Conservation (phyloP, 2,888 invertebrate species). For the Rhyacophila evoluta region DNA sequence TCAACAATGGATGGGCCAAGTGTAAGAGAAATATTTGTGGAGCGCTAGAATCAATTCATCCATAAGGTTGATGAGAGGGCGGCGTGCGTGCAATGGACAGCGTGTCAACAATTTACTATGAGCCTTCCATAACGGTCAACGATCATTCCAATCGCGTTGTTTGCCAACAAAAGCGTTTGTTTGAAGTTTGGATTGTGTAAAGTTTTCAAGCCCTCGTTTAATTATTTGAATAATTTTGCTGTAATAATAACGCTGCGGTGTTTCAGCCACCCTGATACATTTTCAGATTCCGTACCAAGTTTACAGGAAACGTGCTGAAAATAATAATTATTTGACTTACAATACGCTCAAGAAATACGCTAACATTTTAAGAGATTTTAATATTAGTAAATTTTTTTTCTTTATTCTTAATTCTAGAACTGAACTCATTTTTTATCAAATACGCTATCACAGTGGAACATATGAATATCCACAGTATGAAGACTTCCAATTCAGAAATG, state of each 20-base stretch:
- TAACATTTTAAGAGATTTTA: too few relatives aligned
- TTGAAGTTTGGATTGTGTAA: conserved; percentile 19
- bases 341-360: too few relatives aligned
- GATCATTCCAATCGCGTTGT: conserved; percentile 25
- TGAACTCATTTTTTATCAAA: too few relatives aligned
- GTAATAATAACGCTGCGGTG: background rate
- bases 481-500: too few relatives aligned
- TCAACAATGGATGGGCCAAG: conserved; percentile 32
- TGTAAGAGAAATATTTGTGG: conserved; percentile 43
- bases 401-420: too few relatives aligned
- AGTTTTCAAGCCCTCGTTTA: background rate
- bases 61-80: background rate
- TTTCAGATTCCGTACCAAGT: background rate
- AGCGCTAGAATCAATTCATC: conserved; percentile 41
- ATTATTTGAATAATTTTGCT: conserved; percentile 23
- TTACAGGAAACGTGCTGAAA: background rate
- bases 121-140: conserved; percentile 3
- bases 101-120: conserved; percentile 23
- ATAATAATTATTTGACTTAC: background rate
- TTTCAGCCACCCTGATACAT: conserved; percentile 19
- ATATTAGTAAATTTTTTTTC: too few relatives aligned
- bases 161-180: conserved; percentile 15
- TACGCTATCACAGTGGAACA: too few relatives aligned
- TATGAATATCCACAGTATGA: too few relatives aligned
- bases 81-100: conserved; percentile 4